Evolutionary conservation across 1,140 invertebrate genomes (phyloP), one percentile per base, ranked within the genome.

Genomic region (Leucophenga varia): DNA sequence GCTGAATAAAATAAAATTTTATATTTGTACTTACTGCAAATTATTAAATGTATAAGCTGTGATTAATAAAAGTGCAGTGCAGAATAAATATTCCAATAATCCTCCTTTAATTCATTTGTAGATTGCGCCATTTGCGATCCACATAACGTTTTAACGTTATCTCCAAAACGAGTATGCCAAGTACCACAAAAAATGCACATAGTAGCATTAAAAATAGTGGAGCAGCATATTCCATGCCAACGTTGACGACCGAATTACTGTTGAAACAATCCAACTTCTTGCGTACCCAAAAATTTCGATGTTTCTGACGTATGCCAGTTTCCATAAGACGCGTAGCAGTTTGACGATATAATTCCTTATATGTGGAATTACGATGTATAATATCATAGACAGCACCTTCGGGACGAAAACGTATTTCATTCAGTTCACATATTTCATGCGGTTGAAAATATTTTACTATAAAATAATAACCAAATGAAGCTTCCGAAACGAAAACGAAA

Each of bases 141-240:
- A n/a, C n/a, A 10, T 32, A 25, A n/a, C 37, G 40, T 3, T 45
- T 20, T 56, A 64, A 68, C 0, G 20, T n/a, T 8, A 68, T 12
- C 40, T 69, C 64, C 30, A 68, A 8, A 55, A 16, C 3, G 6
- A 73, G 37, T 1, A 64, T 47, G 9, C 58, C 18, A 3, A 68
- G 3, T 1, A 57, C 54, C 19, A 64, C n/a, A 3, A 57, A 14
- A 22, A 70, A 72, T 18, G 60, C 37, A 0, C 48, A 25, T 2
- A 64, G 8, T 1, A 73, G 38, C 0, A 58, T 39, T 8, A 71
- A 39, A 14, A 74, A 74, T 8, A 74, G 34, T 0, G 71, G 67
- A 0, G 64, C 71, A 5, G 71, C 54, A 28, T 74, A 74, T 40
- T 74, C 71, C 64, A 74, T 59, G 41, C 71, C 71, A 45, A 74